Evolutionary conservation across 2,113 vertebrate genomes (phyloP).

Genomic region (Eulemur macaco): DNA sequence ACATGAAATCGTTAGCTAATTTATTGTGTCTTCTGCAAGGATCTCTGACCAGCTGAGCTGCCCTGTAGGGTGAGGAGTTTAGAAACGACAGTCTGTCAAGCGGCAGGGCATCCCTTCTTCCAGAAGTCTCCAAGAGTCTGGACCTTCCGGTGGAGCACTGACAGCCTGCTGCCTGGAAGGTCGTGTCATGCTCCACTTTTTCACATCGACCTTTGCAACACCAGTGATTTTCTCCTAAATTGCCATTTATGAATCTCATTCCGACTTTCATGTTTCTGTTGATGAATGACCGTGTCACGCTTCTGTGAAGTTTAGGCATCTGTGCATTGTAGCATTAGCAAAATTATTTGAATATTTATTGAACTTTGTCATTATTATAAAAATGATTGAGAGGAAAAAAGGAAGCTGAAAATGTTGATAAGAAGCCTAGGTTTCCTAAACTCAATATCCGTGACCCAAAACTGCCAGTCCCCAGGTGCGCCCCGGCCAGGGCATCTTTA

Average conservation of each 20-base stretch:
- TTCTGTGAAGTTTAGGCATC: not conserved
- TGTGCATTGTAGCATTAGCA: not conserved
- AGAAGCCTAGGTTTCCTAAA: not conserved
- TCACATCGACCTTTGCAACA: not conserved
- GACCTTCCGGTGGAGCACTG: not conserved
- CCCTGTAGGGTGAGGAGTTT: not conserved
- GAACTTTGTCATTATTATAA: not conserved
- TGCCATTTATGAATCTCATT: not conserved
- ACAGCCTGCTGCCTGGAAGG: not conserved
- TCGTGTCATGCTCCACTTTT: not conserved
- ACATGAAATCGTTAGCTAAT: not conserved
- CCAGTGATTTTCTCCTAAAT: not conserved
- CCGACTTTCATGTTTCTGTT: not conserved
- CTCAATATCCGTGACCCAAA: not conserved
- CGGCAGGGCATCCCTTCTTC: not conserved
- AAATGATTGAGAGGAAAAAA: not conserved
- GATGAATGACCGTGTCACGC: not conserved
- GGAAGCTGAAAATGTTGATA: not conserved
- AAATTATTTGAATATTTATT: not conserved
- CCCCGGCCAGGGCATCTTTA: rapidly evolving
- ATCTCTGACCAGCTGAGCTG: not conserved
- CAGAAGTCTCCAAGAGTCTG: not conserved
- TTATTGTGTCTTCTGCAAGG: not conserved
- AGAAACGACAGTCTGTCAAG: not conserved
- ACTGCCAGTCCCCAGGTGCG: not conserved